Evolutionary conservation across 1,140 invertebrate genomes (phyloP).

Genomic region (Telenomus remus): DNA sequence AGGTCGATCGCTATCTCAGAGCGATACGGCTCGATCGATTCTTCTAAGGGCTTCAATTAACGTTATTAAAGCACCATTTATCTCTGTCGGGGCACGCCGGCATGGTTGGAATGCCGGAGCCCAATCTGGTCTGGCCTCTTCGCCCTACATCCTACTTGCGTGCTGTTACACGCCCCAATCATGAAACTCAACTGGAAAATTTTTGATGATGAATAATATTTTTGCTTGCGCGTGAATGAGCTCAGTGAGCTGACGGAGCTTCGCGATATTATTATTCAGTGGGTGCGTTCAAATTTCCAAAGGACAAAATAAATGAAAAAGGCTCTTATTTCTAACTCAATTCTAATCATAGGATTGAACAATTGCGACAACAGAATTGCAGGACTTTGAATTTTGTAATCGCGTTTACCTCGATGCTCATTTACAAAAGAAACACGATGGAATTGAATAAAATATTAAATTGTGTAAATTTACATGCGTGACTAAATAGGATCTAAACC

Average conservation of each 20-base stretch:
- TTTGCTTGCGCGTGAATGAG: too few species aligned
- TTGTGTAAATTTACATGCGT: constrained; percentile 52
- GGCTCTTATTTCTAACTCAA: background rate
- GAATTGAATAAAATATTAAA: constrained; percentile 49
- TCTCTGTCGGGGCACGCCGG: constrained; percentile 67
- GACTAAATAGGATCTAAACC: constrained; percentile 46
- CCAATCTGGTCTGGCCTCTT: constrained; percentile 53
- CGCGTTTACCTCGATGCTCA: constrained; percentile 40
- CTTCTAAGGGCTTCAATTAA: constrained; percentile 75
- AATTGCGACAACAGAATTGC: constrained; percentile 24
- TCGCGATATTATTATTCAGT: too few species aligned
- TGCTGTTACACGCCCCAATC: background rate
- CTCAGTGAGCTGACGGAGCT: too few species aligned
- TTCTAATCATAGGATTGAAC: constrained; percentile 7
- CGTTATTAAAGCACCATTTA: constrained; percentile 75
- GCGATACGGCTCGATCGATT: constrained; percentile 72
- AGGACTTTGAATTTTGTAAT: constrained; percentile 39
- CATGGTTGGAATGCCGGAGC: constrained; percentile 63
- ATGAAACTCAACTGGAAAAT: too few species aligned
- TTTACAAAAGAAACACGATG: constrained; percentile 50
- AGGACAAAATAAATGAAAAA: too few species aligned
- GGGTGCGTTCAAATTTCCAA: too few species aligned
- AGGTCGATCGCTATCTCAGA: constrained; percentile 74
- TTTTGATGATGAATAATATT: too few species aligned
- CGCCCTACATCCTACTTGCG: constrained; percentile 51